Base-by-base conservation (phyloP, 2,113 vertebrate species). In the Heterocephalus glaber region DNA sequence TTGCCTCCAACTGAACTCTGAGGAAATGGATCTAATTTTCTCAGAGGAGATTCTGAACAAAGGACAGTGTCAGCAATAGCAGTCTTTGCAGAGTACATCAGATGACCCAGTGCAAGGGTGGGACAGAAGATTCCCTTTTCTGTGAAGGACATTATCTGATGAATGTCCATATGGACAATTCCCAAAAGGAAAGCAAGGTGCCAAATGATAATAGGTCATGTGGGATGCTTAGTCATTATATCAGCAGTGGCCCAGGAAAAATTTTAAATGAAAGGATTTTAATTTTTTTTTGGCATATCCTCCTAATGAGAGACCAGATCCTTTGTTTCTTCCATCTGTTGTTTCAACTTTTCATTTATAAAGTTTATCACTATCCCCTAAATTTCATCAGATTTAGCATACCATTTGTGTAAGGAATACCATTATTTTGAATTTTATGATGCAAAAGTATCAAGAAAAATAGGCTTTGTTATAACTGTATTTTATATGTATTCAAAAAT, bases 361-460 rank as follows among this genome's bases (percentile, higher is more conserved):
- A 70, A 86, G 11, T 68, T 91, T 80, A 5, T n/a, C 44, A 47
- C 38, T 24, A 14, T 38, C 3, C 0, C 26, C 26, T 87, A 65
- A 90, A 28, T 86, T 97, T 95, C 41, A 63, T 76, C 49, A 38
- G 24, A 70, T 54, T 14, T 60, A 82, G 13, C 28, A 52, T 58
- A 3, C 20, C 19, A 68, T 61, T 86, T 61, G 54, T 86, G 35
- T 49, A 68, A 65, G 11, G 30, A 7, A 44, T 35, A 16, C 14
- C 30, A 47, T 77, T 89, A 80, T 81, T 88, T 92, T 80, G 72
- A 58, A 66, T 86, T 74, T 86, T n/a, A 86, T 49, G 47, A 41
- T 86, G n/a, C 94, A 65, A 95, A 89, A 79, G 9, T 30, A 66
- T 28, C 11, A 88, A 85, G 76, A 93, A 87, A 63, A 82, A 24